A percentile compares a stretch with the other conserved stretches of the same genome.
These are phyloP conservation scores for Masticophis lateralis DNA, from an alignment of 2,797 vertebrate species.

Conservation along the genomic window DNA sequence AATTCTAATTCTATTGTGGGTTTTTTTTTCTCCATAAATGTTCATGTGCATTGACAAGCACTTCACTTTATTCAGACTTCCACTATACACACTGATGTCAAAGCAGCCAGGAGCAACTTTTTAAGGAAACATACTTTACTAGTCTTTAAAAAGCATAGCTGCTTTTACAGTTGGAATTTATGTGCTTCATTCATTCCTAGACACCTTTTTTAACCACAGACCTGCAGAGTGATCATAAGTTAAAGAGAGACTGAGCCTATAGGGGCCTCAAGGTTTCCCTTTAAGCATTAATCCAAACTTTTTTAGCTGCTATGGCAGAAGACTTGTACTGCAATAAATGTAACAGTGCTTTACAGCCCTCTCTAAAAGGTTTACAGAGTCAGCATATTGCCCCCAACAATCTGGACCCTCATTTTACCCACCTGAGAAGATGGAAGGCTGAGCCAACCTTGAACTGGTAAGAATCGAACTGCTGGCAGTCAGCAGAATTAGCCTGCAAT, in stretches of 20 bases:
- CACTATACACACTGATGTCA: neutral
- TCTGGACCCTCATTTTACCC: neutral
- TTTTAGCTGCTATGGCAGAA: neutral
- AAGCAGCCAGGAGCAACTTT: neutral
- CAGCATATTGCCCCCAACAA: neutral
- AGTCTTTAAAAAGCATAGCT: neutral
- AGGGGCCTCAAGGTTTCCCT: neutral
- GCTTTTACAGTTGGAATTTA: neutral
- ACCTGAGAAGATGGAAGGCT: neutral
- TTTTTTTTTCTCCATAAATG: neutral
- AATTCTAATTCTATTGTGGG: too few relatives aligned
- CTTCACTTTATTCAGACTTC: neutral
- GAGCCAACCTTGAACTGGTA: neutral
- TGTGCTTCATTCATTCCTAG: neutral
- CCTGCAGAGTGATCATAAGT: neutral
- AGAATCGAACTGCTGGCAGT: neutral
- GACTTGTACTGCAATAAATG: neutral
- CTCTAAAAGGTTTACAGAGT: neutral
- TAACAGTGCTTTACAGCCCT: neutral
- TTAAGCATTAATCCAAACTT: neutral
- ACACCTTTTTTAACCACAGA: neutral
- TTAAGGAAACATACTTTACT: neutral
- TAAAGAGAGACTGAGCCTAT: neutral
- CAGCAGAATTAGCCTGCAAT: neutral
- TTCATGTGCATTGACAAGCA: neutral